Base-by-base conservation (phyloP, 2,888 invertebrate genomes). In the Plebejus anna region DNA sequence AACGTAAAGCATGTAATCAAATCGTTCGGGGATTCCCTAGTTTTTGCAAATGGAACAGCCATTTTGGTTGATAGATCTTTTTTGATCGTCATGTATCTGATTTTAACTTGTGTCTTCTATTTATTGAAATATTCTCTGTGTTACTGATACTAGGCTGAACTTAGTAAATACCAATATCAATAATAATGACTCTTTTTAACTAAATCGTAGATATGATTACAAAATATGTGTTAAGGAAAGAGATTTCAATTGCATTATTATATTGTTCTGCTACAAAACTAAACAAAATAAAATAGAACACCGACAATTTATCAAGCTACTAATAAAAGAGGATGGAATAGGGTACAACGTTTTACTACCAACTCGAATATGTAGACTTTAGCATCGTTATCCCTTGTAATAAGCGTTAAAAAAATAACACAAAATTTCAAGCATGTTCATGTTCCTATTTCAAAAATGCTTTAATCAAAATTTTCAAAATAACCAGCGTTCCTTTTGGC, bases 401-500 rank as follows among this genome's bases (percentile, higher is more conserved):
- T 16, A 36, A 66, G 66, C 66, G 32, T 66, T 61, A 66, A 66
- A 66, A 32, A 66, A 66, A 28, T 28, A 66, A 66, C 4, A 28
- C 22, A 32, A 66, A 13, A 61, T 57, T 22, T 22, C 4, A 59
- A 61, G 42, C 36, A 47, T 66, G 59, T 75, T 59, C 16, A 61
- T 36, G 59, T 38, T 75, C 38, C 38, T 59, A 75, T 32, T 75
- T 42, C 51, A 66, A 70, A 70, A 66, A 36, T 70, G 75, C 51
- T 75, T 70, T 70, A 75, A 75, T 75, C 75, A 75, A 75, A 75
- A 75, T 75, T 75, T 75, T 36, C 66, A 70, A 75, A 75, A 47
- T 75, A 51, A n/a, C 66, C 28, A 32, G 22, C 66, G 70, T 51
- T 47, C 61, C 66, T 42, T 70, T 70, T 70, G 61, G 47, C 32